Base-by-base conservation (phyloP, 1,140 invertebrate genomes). In the Panagrolaimus sp. region DNA sequence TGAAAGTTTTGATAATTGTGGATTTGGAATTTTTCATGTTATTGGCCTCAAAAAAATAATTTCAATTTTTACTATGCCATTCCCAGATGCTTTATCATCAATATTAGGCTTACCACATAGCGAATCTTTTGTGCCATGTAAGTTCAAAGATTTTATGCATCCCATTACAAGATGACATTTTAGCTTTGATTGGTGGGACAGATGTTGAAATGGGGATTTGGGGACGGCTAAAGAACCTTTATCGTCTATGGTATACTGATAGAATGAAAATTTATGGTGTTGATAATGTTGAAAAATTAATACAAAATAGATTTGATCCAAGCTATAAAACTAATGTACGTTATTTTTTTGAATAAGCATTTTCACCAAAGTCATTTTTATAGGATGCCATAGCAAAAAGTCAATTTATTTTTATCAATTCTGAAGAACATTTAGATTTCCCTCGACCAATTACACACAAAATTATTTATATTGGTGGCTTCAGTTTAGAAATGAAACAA, bases 381-480 rank as follows among this genome's bases (percentile, higher is more conserved):
- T 4, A 57, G 20, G 27, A 27, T 57, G 51, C 16, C 51, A 23
- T 57, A 20, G 51, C 51, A 11, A 20, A 27, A n/a, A 27, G 20
- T 11, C 20, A 20, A 9, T 70, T 71, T 25, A n/a, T 43, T 27
- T 68, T 70, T 43, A 44, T 68, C 14, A 70, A 70, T 38, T 3
- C 42, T 13, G 64, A 70, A 16, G 65, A 68, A 23, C 65, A 68
- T 46, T 48, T 70, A 13, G 68, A 66, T 23, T 70, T 48, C 27
- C 13, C 20, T n/a, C 64, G 69, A 47, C 68, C 68, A 20, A 42
- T 70, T 42, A 70, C 31, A 9, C 25, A 16, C 9, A 70, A 70
- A 44, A 25, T 70, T 46, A 42, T 70, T n/a, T 25, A 70, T 25
- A 70, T 70, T 27, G 68, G 63, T 0, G 66, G 66, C 9, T 63